Conservation (phyloP, 2,113 vertebrate species). For the Engystomops pustulosus region DNA sequence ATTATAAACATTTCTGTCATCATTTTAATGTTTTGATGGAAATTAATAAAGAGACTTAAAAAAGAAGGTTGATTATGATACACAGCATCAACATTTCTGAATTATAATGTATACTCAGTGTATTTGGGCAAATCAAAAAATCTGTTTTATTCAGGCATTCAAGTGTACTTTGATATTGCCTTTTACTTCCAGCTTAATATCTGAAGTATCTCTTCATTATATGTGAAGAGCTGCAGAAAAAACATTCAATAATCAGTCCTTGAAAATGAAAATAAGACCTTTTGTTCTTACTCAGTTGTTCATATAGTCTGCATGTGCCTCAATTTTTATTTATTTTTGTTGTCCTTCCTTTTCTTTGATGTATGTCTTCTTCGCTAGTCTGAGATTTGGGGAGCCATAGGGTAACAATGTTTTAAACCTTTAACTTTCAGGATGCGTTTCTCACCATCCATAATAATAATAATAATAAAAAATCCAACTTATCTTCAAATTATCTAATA, state of each 20-base stretch:
- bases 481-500: too few relatives aligned
- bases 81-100: not conserved
- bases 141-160: not conserved
- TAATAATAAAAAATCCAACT: too few relatives aligned
- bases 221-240: not conserved
- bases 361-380: too few relatives aligned
- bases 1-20: too few relatives aligned
- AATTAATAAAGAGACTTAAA: too few relatives aligned
- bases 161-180: conserved; percentile 10
- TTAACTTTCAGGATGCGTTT: too few relatives aligned
- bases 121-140: not conserved
- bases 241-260: not conserved
- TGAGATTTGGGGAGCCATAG: too few relatives aligned
- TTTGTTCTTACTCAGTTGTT: not conserved
- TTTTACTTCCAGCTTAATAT: not conserved
- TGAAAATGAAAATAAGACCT: not conserved
- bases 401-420: too few relatives aligned
- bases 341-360: too few relatives aligned
- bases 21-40: too few relatives aligned
- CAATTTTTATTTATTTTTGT: too few relatives aligned
- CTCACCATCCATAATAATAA: too few relatives aligned
- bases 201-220: conserved; percentile 5
- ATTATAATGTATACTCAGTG: not conserved
- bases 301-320: not conserved
- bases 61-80: not conserved